Evolutionary conservation across 2,888 invertebrate genomes (phyloP).

Genomic region (Drosophila cracens): DNA sequence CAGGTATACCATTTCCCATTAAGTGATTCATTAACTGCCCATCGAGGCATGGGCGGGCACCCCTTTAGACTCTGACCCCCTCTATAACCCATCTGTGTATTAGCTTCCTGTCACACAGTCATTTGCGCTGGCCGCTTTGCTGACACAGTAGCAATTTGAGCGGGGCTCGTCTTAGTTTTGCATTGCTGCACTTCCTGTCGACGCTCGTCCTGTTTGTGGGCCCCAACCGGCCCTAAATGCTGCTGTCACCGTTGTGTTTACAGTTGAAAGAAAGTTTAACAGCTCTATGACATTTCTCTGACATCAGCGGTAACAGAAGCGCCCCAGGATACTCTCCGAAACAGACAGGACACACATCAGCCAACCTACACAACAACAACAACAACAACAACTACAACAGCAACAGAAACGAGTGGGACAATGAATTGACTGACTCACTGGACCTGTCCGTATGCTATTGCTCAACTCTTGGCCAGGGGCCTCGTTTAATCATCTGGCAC

Average conservation of each 20-base stretch:
- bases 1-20: constrained; percentile 70
- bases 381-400: neutral
- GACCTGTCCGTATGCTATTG: constrained; percentile 10
- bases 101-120: constrained; percentile 39
- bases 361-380: constrained; percentile 28
- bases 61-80: neutral
- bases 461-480: constrained; percentile 25
- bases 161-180: constrained; percentile 39
- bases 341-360: constrained; percentile 23
- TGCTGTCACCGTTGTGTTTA: constrained; percentile 66
- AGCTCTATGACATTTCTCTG: constrained; percentile 51
- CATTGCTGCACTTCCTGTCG: constrained; percentile 65
- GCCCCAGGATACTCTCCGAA: constrained; percentile 8
- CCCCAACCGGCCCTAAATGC: constrained; percentile 31
- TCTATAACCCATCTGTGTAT: neutral
- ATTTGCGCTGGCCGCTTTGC: constrained; percentile 41
- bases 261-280: constrained; percentile 62
- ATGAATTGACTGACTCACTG: constrained; percentile 56
- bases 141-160: constrained; percentile 47
- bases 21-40: constrained; percentile 77
- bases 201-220: constrained; percentile 7
- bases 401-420: constrained; percentile 34
- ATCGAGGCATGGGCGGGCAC: constrained; percentile 30
- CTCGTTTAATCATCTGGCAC: constrained; percentile 48
- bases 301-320: constrained; percentile 55